Evolutionary conservation across 2,113 vertebrate species (phyloP), one percentile per base, ranked within the genome.

Genomic region (Nesogale talazaci): DNA sequence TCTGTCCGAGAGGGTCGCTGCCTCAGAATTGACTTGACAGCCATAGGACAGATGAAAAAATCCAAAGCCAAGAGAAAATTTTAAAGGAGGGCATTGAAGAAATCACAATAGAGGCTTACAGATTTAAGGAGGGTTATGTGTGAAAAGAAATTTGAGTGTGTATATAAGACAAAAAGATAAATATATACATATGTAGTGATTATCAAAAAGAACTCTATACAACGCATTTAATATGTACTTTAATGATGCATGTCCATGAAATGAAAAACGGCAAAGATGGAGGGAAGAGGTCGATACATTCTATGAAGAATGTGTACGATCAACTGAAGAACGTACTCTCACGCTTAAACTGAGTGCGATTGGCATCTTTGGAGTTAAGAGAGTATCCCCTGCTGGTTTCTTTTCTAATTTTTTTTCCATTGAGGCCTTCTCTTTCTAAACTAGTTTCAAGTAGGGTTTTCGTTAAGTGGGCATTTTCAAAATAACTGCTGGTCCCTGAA

Each of bases 181-280:
- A 40, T 56, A 59, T 40, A 19, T 34, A 20, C 17, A n/a, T 67
- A 19, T 16, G 63, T 15, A n/a, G 29, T 34, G 63, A 4, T 31
- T 85, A 78, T 83, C 27, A 67, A 89, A 93, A 65, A 12, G 10
- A 93, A 82, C 14, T 22, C 46, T 20, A 46, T 11, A 38, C 0
- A 83, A 23, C 31, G 90, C 10, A 61, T 20, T 94, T 52, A 74
- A 63, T 82, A 95, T 83, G 34, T 2, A 78, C 52, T 84, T 83
- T 59, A n/a, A 77, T 9, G 16, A 75, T 10, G 90, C 40, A 1
- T 87, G 77, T 88, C 12, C 40, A 34, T 67, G 42, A 57, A 22
- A 29, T 81, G 15, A 74, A 88, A 83, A 92, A 42, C 36, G 29
- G 81, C 2, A 61, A 31, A 83, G 27, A 87, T n/a, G n/a, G n/a